Base-by-base conservation (phyloP, 2,797 vertebrate species). In the Microcaecilia unicolor region DNA sequence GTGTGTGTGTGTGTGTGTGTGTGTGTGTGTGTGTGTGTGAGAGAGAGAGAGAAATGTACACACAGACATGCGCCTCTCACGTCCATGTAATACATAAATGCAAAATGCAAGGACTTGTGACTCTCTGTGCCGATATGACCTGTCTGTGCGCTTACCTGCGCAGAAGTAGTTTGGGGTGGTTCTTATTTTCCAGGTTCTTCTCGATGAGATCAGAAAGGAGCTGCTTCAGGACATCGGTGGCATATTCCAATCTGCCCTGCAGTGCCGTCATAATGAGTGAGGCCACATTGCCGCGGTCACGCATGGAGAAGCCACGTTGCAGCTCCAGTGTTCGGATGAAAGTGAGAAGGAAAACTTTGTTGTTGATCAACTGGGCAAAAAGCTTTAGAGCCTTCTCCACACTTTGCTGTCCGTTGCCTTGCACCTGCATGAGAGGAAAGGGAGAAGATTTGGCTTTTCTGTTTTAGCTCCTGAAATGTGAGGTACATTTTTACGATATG, bases 111-210 rank as follows among this genome's bases (percentile, higher is more conserved):
- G 8, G 14, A 14, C 20, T 14, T 7, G 10, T 15, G 5, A 14
- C 15, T 2, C 7, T 23, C 15, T 2, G 2, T 6, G 5, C 3
- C 2, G 18, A 16, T 1, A n/a, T n/a, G 16, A 6, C 4, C 18
- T 1, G 1, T 0, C 10, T 4, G n/a, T 11, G 4, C 0, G 2
- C 10, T 39, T 55, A 97, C 94, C 94, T 94, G 68, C 94, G 86
- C 49, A 98, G 78, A 17, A 98, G 87, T 56, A 98, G 86, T 34
- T 98, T 98, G 52, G 95, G 94, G 41, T 98, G 95, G 74, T 98
- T 98, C 78, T 97, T 98, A 79, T 93, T 98, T 63, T 98, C 95
- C 67, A 98, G 80, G 80, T 98, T 98, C 72, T 93, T 94, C 48
- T 94, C 93, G 4, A 98, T 98, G 70, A 98, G 90, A 78, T 98